Evolutionary conservation across 1,140 invertebrate species (phyloP), one percentile per base, ranked within the genome.

Genomic region (Kradibia gibbosae): DNA sequence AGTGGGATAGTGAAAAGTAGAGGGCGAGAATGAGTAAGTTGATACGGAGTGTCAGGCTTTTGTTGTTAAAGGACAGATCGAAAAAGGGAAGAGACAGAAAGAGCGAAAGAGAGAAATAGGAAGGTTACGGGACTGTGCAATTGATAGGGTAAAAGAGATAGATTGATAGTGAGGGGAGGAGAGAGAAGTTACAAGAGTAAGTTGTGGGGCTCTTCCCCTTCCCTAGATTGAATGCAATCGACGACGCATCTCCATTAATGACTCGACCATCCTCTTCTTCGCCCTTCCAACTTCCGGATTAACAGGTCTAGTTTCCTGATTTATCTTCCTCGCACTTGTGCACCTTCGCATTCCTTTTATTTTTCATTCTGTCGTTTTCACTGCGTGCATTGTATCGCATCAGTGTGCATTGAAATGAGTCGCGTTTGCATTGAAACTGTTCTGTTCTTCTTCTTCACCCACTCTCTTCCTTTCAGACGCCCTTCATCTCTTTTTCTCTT

Each of bases 181-280:
- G 60, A 65, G 10, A 65, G 62, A 39, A 45, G 39, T n/a, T 71
- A 45, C 22, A 60, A 15, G 5, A 60, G 73, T 42, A 67, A 70
- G 76, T 34, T 25, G n/a, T 4, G 31, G 48, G 53, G 45, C 36
- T 42, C 22, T 20, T 20, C 55, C 31, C n/a, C 25, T 71, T 8
- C 70, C 42, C 4, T 15, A 60, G 72, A 81, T 77, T 81, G 74
- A 81, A 81, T 72, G 75, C 80, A 82, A 78, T 82, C 75, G 75
- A 67, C 67, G 74, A 73, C 67, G 80, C 75, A 82, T 70, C 80
- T 82, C 80, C 80, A 82, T 82, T 82, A 82, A 78, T 67, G 74
- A 70, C 65, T 82, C 75, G 75, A 73, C 53, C 80, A 60, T 70
- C 60, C 71, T 55, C 34, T 53, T 73, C 53, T n/a, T 36, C 22